These are phyloP conservation scores for Pachypsylla venusta DNA, from an alignment of 1,140 invertebrate genomes.

Conservation along the genomic window DNA sequence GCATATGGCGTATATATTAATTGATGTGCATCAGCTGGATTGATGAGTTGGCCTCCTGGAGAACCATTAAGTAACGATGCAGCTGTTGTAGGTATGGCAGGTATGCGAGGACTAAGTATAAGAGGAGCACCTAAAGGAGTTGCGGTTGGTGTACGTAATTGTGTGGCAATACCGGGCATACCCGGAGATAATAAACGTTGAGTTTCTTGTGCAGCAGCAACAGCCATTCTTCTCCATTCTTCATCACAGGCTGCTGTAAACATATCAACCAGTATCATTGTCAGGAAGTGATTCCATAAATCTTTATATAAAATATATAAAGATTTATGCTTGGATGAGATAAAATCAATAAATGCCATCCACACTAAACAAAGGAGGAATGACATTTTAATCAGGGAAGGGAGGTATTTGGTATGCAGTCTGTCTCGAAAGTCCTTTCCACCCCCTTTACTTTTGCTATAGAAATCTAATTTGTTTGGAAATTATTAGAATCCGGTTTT, in stretches of 20 bases:
- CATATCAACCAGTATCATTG: constrained; percentile 3
- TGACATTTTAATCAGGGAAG: too few relatives aligned
- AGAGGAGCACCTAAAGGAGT: constrained; percentile 62
- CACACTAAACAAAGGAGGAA: too few relatives aligned
- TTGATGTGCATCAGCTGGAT: constrained; percentile 33
- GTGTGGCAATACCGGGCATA: constrained; percentile 40
- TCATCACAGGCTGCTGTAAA: constrained; percentile 46
- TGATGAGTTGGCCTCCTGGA: constrained; percentile 43
- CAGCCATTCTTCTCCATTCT: constrained; percentile 60
- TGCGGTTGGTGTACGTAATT: constrained; percentile 46
- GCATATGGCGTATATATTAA: constrained; percentile 66
- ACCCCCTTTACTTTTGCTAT: too few relatives aligned
- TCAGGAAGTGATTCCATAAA: too few relatives aligned
- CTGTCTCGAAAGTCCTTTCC: too few relatives aligned
- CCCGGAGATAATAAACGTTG: constrained; percentile 52
- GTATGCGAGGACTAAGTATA: constrained; percentile 73
- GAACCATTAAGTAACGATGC: constrained; percentile 54
- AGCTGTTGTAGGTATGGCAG: constrained; percentile 53
- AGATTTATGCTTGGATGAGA: not conserved
- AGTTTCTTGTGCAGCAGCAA: constrained; percentile 51
- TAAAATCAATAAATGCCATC: too few relatives aligned
- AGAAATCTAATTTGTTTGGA: too few relatives aligned
- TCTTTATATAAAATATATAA: not conserved
- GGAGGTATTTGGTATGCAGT: too few relatives aligned
- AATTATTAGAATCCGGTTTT: too few relatives aligned